Percentiles rank a stretch among this genome's conserved stretches.
phyloP scores from a whole-genome alignment of 2,797 vertebrate genomes.

The Xerus rutilus region DNA sequence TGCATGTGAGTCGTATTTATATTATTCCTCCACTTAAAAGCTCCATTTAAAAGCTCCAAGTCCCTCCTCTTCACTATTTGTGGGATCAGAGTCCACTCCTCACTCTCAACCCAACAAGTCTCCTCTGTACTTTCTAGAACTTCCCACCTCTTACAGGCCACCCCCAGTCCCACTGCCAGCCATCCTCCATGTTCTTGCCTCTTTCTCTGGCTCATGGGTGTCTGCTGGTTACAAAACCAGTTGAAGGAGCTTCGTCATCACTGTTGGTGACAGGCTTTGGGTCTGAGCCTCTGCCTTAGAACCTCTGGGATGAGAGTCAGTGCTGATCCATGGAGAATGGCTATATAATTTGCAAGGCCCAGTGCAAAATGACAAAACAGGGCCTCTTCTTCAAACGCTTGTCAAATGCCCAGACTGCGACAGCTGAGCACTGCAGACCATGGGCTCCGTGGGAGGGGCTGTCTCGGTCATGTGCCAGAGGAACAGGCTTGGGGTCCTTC shows the following conservation, averaged over 20 bases:
- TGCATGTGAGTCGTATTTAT: background rate
- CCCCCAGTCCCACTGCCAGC: accelerated
- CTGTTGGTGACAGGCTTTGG: background rate
- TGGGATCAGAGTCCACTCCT: background rate
- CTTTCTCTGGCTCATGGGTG: background rate
- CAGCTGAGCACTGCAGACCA: background rate
- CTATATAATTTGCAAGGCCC: background rate
- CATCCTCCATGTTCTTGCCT: accelerated
- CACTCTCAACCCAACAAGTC: background rate
- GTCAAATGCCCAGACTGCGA: background rate
- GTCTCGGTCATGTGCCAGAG: accelerated
- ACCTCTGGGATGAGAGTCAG: background rate
- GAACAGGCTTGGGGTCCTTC: background rate
- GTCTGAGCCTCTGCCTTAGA: background rate
- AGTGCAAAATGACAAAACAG: background rate
- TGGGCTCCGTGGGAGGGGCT: accelerated
- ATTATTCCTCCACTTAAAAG: background rate
- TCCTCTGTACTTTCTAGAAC: background rate
- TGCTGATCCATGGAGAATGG: background rate
- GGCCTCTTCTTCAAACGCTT: background rate
- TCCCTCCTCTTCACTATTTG: background rate
- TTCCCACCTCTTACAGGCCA: background rate
- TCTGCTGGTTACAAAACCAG: no score
- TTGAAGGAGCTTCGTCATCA: background rate
- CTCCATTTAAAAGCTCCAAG: background rate